Evolutionary conservation across 1,140 invertebrate genomes (phyloP).

Genomic region (Sogatella furcifera): DNA sequence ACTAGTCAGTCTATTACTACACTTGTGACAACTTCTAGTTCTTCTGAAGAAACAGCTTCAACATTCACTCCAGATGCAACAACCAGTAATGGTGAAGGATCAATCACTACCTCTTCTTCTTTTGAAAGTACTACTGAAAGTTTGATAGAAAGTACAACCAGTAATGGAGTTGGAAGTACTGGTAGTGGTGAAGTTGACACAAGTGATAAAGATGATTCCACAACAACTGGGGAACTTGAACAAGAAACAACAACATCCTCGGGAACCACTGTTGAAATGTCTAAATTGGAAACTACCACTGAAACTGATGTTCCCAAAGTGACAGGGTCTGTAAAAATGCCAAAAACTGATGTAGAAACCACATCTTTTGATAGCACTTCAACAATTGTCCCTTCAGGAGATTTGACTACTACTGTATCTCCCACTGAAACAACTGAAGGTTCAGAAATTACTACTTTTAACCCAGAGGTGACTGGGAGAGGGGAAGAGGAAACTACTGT

Average conservation of each 20-base stretch:
- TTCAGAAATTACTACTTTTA: too few species aligned
- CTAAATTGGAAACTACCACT: slow-evolving; percentile 12
- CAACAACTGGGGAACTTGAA: neutral
- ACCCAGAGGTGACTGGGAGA: neutral
- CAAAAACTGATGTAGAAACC: slow-evolving; percentile 7
- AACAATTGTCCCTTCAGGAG: neutral
- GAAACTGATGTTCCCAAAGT: slow-evolving; percentile 9
- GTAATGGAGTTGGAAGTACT: neutral
- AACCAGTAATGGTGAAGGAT: too few species aligned
- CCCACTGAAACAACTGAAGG: slow-evolving; percentile 1
- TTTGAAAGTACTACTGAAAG: neutral
- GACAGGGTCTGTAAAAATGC: slow-evolving; percentile 2
- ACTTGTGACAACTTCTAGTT: too few species aligned
- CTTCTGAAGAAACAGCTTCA: too few species aligned
- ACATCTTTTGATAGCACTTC: neutral
- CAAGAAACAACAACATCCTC: slow-evolving; percentile 5
- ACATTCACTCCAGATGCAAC: too few species aligned
- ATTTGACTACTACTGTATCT: neutral
- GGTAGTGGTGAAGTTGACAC: neutral
- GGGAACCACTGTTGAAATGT: slow-evolving; percentile 12
- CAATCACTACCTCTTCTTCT: too few species aligned
- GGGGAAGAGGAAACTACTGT: neutral
- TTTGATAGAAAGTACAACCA: neutral
- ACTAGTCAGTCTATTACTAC: too few species aligned
- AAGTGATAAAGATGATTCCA: neutral